Base-by-base conservation (phyloP, 2,888 invertebrate genomes). In the Lasius platythorax region DNA sequence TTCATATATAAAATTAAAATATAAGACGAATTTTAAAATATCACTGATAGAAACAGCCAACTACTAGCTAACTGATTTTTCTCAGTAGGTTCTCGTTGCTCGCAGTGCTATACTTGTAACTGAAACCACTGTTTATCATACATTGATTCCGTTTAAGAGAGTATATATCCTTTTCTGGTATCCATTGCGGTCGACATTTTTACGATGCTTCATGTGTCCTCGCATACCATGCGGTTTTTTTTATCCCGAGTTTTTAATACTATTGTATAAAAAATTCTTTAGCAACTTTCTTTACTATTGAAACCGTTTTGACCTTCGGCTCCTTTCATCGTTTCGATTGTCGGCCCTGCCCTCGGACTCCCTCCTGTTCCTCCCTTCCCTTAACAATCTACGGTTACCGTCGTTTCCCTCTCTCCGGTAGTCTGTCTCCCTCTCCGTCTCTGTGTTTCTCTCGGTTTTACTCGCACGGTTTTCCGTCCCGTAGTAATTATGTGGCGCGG, bases 401-500 rank as follows among this genome's bases (percentile, higher is more conserved):
- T 12, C 37, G 30, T 33, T 79, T 79, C 79, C 79, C 79, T 78
- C 78, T 67, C 79, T 79, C 79, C 43, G 28, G 12, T 3, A 40
- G 30, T 40, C n/a, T 28, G 3, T 40, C 67, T 66, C 50, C 37
- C 70, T 58, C 70, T 37, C 30, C 70, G 3, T 43, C 3, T 68
- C 15, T 68, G 1, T 67, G 15, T 64, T 46, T 79, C 58, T 43
- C 33, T 43, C 30, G 56, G 50, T 50, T 18, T 43, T 61, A 78
- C n/a, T 15, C 61, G 12, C 56, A 12, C 61, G 46, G 46, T 79
- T 72, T 79, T 46, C 28, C 58, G 46, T 70, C n/a, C 79, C 30
- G 79, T 46, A 61, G 70, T 79, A 79, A 79, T 79, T 79, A 70
- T 72, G 72, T 79, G 61, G 37, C 72, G 37, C 46, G 46, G 5